Percentiles rank a stretch among this genome's conserved stretches.
These are phyloP conservation scores for Australoheros scitulus DNA, from an alignment of 2,113 vertebrate genomes.

Conservation along the genomic window DNA sequence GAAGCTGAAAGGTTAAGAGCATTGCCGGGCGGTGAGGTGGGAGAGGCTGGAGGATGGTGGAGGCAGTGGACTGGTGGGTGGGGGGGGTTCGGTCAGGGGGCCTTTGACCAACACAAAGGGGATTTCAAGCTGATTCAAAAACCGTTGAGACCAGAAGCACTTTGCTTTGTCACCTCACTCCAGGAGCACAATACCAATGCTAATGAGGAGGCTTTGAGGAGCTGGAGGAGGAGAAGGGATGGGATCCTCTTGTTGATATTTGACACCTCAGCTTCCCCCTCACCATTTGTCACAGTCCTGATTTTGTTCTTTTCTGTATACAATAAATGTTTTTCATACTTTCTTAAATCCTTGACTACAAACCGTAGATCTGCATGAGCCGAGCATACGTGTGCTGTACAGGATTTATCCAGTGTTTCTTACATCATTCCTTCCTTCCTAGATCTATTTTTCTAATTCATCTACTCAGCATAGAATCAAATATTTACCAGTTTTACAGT, in stretches of 20 bases:
- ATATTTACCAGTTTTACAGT: not conserved
- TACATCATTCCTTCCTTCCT: not conserved
- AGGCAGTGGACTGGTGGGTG: not conserved
- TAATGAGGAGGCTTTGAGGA: slow-evolving; percentile 69
- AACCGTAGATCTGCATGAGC: not conserved
- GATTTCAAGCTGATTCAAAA: slow-evolving; percentile 72
- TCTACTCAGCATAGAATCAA: not conserved
- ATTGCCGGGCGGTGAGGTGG: slow-evolving; percentile 2
- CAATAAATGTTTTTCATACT: not conserved
- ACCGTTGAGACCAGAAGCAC: slow-evolving; percentile 69
- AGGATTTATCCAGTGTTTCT: not conserved
- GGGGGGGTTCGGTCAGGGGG: slow-evolving; percentile 16
- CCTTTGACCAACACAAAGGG: slow-evolving; percentile 69
- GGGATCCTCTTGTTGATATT: slow-evolving; percentile 59
- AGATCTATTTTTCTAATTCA: not conserved
- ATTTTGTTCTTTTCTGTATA: not conserved
- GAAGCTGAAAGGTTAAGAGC: not conserved
- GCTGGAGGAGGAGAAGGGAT: slow-evolving; percentile 61
- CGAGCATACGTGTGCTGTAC: not conserved
- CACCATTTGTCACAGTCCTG: not conserved
- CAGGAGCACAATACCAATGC: slow-evolving; percentile 71
- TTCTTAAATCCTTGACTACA: not conserved
- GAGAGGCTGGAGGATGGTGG: slow-evolving; percentile 19
- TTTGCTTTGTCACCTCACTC: slow-evolving; percentile 72
- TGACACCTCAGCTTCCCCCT: slow-evolving; percentile 39